These are phyloP conservation scores for Brachionus calyciflorus DNA, from an alignment of 1,140 invertebrate genomes.

Conservation along the genomic window DNA sequence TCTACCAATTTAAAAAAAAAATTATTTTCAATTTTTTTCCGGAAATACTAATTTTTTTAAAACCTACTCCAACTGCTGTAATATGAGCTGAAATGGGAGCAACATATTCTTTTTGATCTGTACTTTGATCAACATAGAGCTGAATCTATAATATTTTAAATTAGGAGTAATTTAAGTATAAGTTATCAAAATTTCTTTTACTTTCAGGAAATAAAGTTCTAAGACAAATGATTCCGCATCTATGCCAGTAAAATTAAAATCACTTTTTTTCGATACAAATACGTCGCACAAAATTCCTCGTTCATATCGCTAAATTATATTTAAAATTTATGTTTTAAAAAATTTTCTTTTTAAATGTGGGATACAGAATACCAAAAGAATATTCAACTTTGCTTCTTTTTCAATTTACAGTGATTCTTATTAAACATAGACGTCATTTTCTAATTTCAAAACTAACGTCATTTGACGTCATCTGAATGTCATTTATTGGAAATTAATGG, in stretches of 20 bases:
- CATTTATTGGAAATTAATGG: too few relatives aligned
- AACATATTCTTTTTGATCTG: background rate
- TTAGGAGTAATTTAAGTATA: too few relatives aligned
- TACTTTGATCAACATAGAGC: conserved; percentile 20
- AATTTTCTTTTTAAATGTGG: too few relatives aligned
- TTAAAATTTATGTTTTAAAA: background rate
- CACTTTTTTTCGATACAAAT: conserved; percentile 27
- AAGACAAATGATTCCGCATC: background rate
- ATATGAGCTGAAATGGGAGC: conserved; percentile 29
- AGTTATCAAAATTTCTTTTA: too few relatives aligned
- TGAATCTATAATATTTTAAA: background rate
- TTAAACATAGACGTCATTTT: too few relatives aligned
- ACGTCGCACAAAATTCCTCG: conserved; percentile 40
- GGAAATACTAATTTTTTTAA: background rate
- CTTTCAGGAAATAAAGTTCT: conserved; percentile 14
- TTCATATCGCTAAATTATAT: conserved; percentile 12
- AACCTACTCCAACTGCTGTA: background rate
- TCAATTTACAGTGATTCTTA: too few relatives aligned
- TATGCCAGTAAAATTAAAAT: background rate
- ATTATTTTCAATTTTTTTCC: background rate
- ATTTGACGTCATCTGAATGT: too few relatives aligned
- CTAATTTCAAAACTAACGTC: too few relatives aligned
- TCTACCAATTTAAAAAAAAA: background rate
- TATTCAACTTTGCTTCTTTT: too few relatives aligned
- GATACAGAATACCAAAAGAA: too few relatives aligned